Evolutionary conservation across 1,140 invertebrate species (phyloP).

Genomic region (Drosophila sturtevanti): DNA sequence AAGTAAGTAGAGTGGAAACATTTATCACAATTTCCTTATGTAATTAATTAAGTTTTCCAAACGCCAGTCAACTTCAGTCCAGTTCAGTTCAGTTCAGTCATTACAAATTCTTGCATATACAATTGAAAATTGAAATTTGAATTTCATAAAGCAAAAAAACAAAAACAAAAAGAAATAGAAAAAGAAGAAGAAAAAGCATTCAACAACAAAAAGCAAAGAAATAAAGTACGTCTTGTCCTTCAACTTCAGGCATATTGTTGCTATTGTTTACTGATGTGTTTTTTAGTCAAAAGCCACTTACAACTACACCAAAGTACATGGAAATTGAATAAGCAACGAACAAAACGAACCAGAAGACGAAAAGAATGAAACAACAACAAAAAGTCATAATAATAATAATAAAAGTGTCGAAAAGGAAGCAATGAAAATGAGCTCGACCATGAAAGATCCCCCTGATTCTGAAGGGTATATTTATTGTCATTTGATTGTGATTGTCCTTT

Average conservation of each 20-base stretch:
- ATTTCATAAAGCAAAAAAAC: slow-evolving; percentile 70
- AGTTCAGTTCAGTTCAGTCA: slow-evolving; percentile 17
- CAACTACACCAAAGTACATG: slow-evolving; percentile 22
- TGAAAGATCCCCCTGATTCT: neutral
- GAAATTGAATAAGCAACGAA: slow-evolving; percentile 44
- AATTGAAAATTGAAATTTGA: slow-evolving; percentile 58
- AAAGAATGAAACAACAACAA: slow-evolving; percentile 46
- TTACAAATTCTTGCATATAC: slow-evolving; percentile 35
- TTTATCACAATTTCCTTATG: slow-evolving; percentile 74
- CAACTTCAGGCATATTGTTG: slow-evolving; percentile 50
- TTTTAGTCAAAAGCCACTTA: slow-evolving; percentile 20
- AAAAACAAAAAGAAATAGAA: no score
- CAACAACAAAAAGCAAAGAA: slow-evolving; percentile 14
- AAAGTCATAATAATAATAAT: slow-evolving; percentile 35
- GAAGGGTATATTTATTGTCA: slow-evolving; percentile 13
- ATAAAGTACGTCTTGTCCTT: slow-evolving; percentile 59
- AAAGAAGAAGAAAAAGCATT: slow-evolving; percentile 33
- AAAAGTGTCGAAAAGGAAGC: slow-evolving; percentile 29
- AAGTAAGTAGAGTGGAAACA: slow-evolving; percentile 37
- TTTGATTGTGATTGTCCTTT: neutral
- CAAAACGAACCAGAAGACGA: slow-evolving; percentile 42
- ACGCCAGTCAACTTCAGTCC: slow-evolving; percentile 15
- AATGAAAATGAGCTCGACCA: neutral
- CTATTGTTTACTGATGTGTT: neutral
- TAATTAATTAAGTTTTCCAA: slow-evolving; percentile 71